A percentile compares a stretch with the other conserved stretches of the same genome.
These are phyloP conservation scores for Caerostris extrusa DNA, from an alignment of 1,140 invertebrate genomes.

Conservation along the genomic window DNA sequence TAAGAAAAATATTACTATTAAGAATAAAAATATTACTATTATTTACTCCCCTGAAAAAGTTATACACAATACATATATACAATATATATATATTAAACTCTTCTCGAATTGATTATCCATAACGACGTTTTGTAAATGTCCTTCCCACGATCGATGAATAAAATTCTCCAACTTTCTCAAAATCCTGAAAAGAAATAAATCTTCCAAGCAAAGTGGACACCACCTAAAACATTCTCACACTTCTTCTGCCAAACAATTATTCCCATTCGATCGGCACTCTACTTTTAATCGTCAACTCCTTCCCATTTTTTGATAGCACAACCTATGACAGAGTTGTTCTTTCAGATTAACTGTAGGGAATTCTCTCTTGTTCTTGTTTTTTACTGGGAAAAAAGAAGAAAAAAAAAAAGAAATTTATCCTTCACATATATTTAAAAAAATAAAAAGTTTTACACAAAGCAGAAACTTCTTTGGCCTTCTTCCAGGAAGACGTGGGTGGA, in stretches of 20 bases:
- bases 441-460: not conserved
- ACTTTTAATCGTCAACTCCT: slow-evolving; percentile 8
- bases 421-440: slow-evolving; percentile 2
- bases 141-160: not conserved
- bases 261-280: not conserved
- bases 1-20: too few species aligned
- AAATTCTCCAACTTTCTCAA: not conserved
- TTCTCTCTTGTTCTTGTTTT: not conserved
- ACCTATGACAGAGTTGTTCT: slow-evolving; percentile 28
- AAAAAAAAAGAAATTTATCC: not conserved
- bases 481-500: slow-evolving; percentile 6
- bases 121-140: not conserved
- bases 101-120: not conserved
- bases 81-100: too few species aligned
- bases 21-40: too few species aligned
- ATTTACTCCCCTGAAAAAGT: too few species aligned
- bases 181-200: not conserved
- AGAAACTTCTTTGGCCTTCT: slow-evolving; percentile 27
- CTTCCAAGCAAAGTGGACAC: not conserved
- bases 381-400: not conserved
- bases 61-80: too few species aligned
- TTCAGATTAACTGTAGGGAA: not conserved
- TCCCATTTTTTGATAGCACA: slow-evolving; percentile 35
- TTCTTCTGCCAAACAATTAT: not conserved
- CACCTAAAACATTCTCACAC: not conserved